Base-by-base conservation (phyloP, 1,140 invertebrate species). In the Aphelenchoides avenae region DNA sequence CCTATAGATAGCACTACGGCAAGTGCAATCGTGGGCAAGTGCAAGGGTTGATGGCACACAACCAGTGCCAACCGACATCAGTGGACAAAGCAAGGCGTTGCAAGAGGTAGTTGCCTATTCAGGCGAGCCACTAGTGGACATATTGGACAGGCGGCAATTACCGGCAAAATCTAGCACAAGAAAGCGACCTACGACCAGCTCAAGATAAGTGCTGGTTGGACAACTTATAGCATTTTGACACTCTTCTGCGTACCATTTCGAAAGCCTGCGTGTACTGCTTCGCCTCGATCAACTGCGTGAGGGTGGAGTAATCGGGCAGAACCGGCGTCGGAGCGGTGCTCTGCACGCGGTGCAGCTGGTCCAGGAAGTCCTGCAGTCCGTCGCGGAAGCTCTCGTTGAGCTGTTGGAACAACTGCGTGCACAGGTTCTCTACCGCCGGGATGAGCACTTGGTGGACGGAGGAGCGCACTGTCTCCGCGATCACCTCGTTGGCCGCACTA, bases 391-490 rank as follows among this genome's bases (percentile, higher is more conserved):
- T 66, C 29, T 61, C 59, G 37, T 66, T 62, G 29, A 62, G 24
- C 24, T 64, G 61, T 13, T 67, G 54, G 40, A 64, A 67, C 5
- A 64, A 52, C 41, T 64, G 61, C 9, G 30, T 22, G 33, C 61
- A 64, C 22, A 64, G 13, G 6, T n/a, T 24, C 24, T 57, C 55
- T 1, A 57, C 55, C 2, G 55, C 52, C 7, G 55, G 55, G n/a
- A 57, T 36, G 6, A 57, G 29, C 3, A 57, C 15, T 13, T 54
- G 50, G 15, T 29, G 34, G 2, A 55, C 13, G 3, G 37, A 29
- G 6, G 47, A 40, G 6, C 56, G 51, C 2, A 52, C 50, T 11
- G 50, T 52, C 24, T 52, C 50, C 18, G 56, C 50, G 11, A 52
- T 52, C n/a, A 42, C 15, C 3, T 13, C 24, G 50, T 52, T 52